These are phyloP conservation scores for Apoderus coryli DNA, from an alignment of 2,888 invertebrate species.

Conservation along the genomic window DNA sequence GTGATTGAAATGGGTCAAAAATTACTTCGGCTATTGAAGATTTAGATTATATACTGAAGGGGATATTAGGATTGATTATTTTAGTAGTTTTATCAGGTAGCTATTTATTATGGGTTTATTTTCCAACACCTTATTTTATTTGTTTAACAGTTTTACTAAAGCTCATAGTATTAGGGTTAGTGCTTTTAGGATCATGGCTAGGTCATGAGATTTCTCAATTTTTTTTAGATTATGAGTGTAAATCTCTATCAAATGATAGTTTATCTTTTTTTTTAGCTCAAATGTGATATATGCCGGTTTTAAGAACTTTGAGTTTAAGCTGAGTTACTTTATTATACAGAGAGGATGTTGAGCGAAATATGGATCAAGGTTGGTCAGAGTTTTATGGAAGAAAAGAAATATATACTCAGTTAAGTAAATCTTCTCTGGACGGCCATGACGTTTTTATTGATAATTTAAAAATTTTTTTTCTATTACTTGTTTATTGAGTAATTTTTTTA, in stretches of 20 bases:
- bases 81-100: slow-evolving; percentile 40
- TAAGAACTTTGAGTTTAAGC: slow-evolving; percentile 29
- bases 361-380: slow-evolving; percentile 23
- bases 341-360: slow-evolving; percentile 31
- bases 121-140: slow-evolving; percentile 38
- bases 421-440: slow-evolving; percentile 30
- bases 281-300: slow-evolving; percentile 41
- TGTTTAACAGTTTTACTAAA: slow-evolving; percentile 39
- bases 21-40: slow-evolving; percentile 38
- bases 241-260: slow-evolving; percentile 26
- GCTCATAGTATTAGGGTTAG: slow-evolving; percentile 38
- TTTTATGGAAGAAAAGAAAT: slow-evolving; percentile 21
- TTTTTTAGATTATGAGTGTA: slow-evolving; percentile 31
- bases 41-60: slow-evolving; percentile 35
- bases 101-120: slow-evolving; percentile 40
- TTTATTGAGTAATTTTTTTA: slow-evolving; percentile 12
- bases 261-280: slow-evolving; percentile 25
- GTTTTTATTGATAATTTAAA: slow-evolving; percentile 38
- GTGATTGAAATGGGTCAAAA: slow-evolving; percentile 35
- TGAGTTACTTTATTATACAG: slow-evolving; percentile 35
- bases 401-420: slow-evolving; percentile 26
- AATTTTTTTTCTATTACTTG: slow-evolving; percentile 28
- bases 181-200: slow-evolving; percentile 31
- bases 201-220: slow-evolving; percentile 35
- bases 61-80: slow-evolving; percentile 31